Evolutionary conservation across 2,797 vertebrate species (phyloP).

Genomic region (Mareca strepera): DNA sequence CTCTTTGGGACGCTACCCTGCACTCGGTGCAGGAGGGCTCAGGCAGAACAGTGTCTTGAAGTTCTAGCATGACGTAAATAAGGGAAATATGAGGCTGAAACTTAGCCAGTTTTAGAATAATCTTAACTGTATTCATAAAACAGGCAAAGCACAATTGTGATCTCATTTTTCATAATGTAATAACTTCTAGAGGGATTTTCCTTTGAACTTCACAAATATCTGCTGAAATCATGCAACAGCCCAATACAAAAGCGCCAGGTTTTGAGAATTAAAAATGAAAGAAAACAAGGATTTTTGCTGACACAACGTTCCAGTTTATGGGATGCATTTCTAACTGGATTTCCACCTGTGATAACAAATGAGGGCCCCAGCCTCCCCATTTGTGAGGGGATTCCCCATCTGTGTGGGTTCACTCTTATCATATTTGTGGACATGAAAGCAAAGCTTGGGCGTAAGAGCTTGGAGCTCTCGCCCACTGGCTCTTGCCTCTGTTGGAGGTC

Average conservation of each 20-base stretch:
- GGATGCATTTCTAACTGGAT: neutral
- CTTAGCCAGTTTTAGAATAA: neutral
- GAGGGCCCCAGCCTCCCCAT: neutral
- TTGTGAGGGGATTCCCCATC: neutral
- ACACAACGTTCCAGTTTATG: neutral
- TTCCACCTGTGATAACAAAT: neutral
- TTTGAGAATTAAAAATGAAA: neutral
- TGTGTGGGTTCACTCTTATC: neutral
- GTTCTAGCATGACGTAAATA: neutral
- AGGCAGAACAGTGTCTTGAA: neutral
- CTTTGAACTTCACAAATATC: neutral
- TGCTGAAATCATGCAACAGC: neutral
- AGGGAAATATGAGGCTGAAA: neutral
- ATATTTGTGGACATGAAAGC: accelerated
- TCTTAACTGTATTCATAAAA: neutral
- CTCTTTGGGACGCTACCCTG: accelerated
- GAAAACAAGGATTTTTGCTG: neutral
- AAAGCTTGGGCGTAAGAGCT: neutral
- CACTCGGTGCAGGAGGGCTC: neutral
- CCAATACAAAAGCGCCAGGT: neutral
- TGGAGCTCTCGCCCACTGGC: accelerated
- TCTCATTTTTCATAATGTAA: neutral
- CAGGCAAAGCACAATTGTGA: neutral
- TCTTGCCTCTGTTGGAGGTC: neutral
- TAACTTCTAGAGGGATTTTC: neutral